Base-by-base conservation (phyloP, 2,113 vertebrate genomes). In the Ammospiza caudacuta region DNA sequence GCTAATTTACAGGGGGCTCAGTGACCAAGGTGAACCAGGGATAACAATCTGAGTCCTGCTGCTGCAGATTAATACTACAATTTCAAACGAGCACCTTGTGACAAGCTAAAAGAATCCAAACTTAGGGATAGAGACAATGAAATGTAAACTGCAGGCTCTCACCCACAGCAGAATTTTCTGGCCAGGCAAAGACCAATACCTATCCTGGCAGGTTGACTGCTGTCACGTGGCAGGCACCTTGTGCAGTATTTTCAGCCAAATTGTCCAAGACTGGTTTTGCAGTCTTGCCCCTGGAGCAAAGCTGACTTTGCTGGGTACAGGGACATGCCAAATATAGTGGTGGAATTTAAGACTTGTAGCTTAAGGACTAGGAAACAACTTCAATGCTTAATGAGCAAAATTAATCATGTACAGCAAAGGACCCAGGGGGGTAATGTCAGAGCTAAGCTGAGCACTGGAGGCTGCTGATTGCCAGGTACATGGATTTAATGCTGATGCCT, bases 111-210 rank as follows among this genome's bases (percentile, higher is more conserved):
- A 44, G n/a, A 83, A 57, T 33, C 31, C 62, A 49, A 69, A 66
- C 24, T 49, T 31, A 13, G 15, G 63, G 47, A 35, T 25, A 31
- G 80, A 67, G 29, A 39, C 9, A 44, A 59, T 23, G 8, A 62
- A 58, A n/a, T 31, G 51, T 59, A 47, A 63, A 59, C 49, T 22
- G 29, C 17, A n/a, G 51, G 28, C 39, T 73, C 33, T 52, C 17
- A 41, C 12, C 12, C 39, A 13, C 1, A 70, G 43, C n/a, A 29
- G 8, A 12, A 23, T 43, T 41, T 77, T 44, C 51, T 54, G 49
- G 43, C 35, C 35, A 15, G 3, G 20, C 55, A 46, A 35, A 61
- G 63, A 23, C 0, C 0, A 15, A 31, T 8, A 15, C 29, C 37
- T 27, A 39, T 5, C 16, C 87, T 5, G 11, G 44, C 51, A 47